phyloP scores from a whole-genome alignment of 2,113 vertebrate species.

The Toxostoma redivivum region DNA sequence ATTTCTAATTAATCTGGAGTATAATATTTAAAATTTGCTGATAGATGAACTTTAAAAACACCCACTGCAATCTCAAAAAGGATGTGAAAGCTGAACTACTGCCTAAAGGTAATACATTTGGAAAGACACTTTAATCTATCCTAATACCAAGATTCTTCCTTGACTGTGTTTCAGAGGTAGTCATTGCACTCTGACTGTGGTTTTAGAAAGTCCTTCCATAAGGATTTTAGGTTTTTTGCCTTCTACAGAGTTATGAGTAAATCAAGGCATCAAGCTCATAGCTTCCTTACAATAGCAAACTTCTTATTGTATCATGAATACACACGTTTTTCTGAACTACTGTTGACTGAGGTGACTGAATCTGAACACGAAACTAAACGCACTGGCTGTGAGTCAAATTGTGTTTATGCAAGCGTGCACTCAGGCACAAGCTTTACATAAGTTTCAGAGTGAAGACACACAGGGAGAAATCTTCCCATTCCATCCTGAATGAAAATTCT shows the following conservation, averaged over 20 bases:
- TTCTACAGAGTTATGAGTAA: background rate
- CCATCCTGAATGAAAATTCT: background rate
- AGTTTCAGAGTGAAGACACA: background rate
- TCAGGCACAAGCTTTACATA: background rate
- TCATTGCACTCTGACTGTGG: background rate
- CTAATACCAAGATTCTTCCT: background rate
- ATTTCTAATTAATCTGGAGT: background rate
- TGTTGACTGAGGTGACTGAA: background rate
- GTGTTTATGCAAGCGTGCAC: background rate
- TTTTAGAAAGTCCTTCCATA: background rate
- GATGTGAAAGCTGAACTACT: background rate
- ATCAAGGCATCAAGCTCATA: background rate
- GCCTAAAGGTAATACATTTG: background rate
- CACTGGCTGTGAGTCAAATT: background rate
- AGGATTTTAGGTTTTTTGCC: background rate
- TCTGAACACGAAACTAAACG: background rate
- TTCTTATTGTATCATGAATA: background rate
- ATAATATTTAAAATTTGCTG: background rate
- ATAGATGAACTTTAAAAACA: background rate
- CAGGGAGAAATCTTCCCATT: background rate
- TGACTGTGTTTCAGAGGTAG: background rate
- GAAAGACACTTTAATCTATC: background rate
- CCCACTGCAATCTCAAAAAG: background rate
- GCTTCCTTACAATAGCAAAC: background rate
- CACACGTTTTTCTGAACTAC: background rate